A percentile compares a stretch with the other conserved stretches of the same genome.
phyloP scores from a whole-genome alignment of 1,140 invertebrate genomes.

The Drosophila sproati region DNA sequence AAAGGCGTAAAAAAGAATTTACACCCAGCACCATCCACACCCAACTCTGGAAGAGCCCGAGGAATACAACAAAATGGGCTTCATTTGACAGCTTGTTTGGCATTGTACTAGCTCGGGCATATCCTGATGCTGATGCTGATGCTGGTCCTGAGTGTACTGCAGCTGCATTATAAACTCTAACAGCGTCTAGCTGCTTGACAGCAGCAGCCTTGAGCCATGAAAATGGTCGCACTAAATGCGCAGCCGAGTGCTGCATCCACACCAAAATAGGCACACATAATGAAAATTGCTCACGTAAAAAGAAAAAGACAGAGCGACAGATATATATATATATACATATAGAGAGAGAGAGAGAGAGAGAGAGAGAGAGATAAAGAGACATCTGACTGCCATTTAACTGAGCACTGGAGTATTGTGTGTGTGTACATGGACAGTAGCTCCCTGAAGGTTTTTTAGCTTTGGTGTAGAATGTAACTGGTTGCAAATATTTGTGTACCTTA shows the following conservation, averaged over 20 bases:
- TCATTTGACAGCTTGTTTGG: slow-evolving; percentile 80
- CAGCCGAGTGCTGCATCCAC: slow-evolving; percentile 37
- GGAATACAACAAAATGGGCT: slow-evolving; percentile 68
- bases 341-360: not conserved
- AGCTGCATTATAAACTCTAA: slow-evolving; percentile 49
- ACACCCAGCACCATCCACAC: not conserved
- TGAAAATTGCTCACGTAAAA: slow-evolving; percentile 61
- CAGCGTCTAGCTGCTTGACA: slow-evolving; percentile 12
- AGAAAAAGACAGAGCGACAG: slow-evolving; percentile 1
- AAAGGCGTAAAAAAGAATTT: slow-evolving; percentile 33
- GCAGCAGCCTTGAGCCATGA: slow-evolving; percentile 36
- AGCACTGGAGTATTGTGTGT: slow-evolving; percentile 21
- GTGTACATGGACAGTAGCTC: slow-evolving; percentile 19
- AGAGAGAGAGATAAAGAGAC: slow-evolving; percentile 8
- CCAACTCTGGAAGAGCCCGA: not conserved
- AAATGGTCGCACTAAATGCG: slow-evolving; percentile 70
- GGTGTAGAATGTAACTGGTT: slow-evolving; percentile 3
- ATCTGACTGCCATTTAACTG: slow-evolving; percentile 36
- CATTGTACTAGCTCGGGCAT: slow-evolving; percentile 57
- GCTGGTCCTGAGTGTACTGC: not conserved
- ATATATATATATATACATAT: not conserved
- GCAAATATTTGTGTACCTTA: not conserved
- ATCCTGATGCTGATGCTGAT: not conserved
- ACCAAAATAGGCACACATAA: slow-evolving; percentile 54
- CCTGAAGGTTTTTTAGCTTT: slow-evolving; percentile 7